Base-by-base conservation (phyloP, 2,797 vertebrate genomes). In the Hapalemur alaotrensis region DNA sequence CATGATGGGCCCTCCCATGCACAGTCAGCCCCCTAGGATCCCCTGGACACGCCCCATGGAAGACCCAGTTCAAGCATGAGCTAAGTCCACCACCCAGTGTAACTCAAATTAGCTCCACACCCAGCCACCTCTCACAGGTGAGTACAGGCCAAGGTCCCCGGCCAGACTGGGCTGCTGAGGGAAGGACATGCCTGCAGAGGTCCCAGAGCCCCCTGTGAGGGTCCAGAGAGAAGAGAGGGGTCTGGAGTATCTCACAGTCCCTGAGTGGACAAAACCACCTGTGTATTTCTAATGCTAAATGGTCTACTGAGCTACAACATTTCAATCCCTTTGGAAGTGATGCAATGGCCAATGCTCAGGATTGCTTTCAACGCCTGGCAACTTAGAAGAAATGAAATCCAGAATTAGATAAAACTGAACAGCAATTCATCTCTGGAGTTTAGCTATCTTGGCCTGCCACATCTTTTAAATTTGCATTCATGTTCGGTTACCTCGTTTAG, bases 391-490 rank as follows among this genome's bases (percentile, higher is more conserved):
- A 90, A 61, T 67, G 23, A 75, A 89, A 96, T 54, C 7, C 4
- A 38, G 46, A 80, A 83, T 89, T 30, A 32, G 13, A 52, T 23
- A 91, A 63, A 95, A 61, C 23, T 32, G 32, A 89, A 35, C 14
- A 46, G 70, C 67, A 59, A 76, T 18, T 59, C 76, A 52, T 89
- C 15, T 43, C 2, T 48, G 25, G 61, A 43, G 52, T 86, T 73
- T 14, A 54, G 30, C 28, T 93, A 50, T 75, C 63, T 82, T 57
- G 43, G 65, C 6, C 41, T 63, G 11, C 41, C 72, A 41, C 13
- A 61, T 89, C 70, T 92, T 94, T 88, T 81, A 78, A 79, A 78
- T 63, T 38, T 89, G 91, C 70, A 61, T 93, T 91, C 20, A 43
- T 85, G 25, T 67, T 93, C 91, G 11, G 30, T 61, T 57, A 84